These are phyloP conservation scores for Muntiacus reevesi DNA, from an alignment of 2,113 vertebrate genomes.

Conservation along the genomic window DNA sequence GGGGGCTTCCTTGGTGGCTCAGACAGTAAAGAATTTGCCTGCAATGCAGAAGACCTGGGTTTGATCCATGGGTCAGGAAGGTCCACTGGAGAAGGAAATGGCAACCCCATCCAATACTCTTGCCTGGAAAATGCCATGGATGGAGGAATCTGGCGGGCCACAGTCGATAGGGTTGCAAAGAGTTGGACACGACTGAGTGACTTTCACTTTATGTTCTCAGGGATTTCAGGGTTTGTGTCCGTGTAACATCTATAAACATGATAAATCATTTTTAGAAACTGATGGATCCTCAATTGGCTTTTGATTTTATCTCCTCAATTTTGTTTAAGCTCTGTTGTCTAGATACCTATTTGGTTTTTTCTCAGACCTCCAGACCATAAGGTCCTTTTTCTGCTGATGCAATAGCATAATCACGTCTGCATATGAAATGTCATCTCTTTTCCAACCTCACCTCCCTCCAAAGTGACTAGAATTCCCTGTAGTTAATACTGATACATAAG, in stretches of 20 bases:
- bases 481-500: not conserved
- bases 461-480: not conserved
- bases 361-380: not conserved
- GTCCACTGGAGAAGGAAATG: not conserved
- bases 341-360: not conserved
- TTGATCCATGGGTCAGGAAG: not conserved
- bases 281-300: not conserved
- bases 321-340: not conserved
- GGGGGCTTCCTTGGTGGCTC: not conserved
- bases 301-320: not conserved
- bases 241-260: not conserved
- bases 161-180: not conserved
- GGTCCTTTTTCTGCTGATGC: not conserved
- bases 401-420: not conserved
- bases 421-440: not conserved
- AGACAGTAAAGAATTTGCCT: not conserved
- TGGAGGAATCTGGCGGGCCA: not conserved
- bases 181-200: accelerated
- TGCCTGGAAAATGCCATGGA: not conserved
- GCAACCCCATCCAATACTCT: not conserved
- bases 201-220: not conserved
- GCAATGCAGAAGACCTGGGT: not conserved
- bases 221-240: not conserved
- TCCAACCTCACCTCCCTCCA: not conserved
- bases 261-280: not conserved